A percentile compares a stretch with the other conserved stretches of the same genome.
phyloP scores from a whole-genome alignment of 1,140 invertebrate species.

The Nasonia longicornis region DNA sequence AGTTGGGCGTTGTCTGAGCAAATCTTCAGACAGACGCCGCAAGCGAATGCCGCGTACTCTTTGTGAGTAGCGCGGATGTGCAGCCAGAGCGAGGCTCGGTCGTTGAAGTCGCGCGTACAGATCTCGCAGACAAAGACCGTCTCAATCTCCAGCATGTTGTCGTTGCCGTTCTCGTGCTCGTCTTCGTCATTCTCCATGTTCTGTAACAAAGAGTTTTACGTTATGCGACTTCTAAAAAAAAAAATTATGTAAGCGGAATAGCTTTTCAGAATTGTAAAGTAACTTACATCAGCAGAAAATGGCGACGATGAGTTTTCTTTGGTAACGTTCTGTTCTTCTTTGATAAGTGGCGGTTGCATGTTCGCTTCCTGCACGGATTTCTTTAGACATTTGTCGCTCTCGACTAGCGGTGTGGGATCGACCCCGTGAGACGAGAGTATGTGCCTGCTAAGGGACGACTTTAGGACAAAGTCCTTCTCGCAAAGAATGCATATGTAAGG shows the following conservation, averaged over 20 bases:
- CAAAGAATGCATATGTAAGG: constrained; percentile 67
- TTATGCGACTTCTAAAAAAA: background rate
- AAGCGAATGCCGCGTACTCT: constrained; percentile 71
- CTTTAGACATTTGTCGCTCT: constrained; percentile 61
- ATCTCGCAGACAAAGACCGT: constrained; percentile 70
- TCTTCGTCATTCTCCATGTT: constrained; percentile 57
- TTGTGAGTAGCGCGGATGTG: constrained; percentile 73
- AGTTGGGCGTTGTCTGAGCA: constrained; percentile 68
- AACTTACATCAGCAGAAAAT: constrained; percentile 43
- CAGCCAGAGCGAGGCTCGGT: constrained; percentile 70
- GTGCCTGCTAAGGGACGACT: constrained; percentile 66
- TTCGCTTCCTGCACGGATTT: constrained; percentile 45
- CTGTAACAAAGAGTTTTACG: background rate
- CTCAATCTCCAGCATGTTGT: constrained; percentile 63
- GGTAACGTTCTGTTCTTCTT: constrained; percentile 37
- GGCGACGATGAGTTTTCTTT: constrained; percentile 43
- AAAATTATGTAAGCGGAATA: background rate
- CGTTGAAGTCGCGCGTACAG: constrained; percentile 69
- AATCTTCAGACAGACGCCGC: constrained; percentile 72
- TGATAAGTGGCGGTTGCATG: constrained; percentile 1
- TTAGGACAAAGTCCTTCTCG: constrained; percentile 64
- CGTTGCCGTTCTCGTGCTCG: constrained; percentile 54
- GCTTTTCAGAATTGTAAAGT: background rate
- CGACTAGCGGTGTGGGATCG: constrained; percentile 61
- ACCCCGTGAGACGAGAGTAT: constrained; percentile 66